Base-by-base conservation (phyloP, 2,113 vertebrate species). In the Muscicapa adusta region DNA sequence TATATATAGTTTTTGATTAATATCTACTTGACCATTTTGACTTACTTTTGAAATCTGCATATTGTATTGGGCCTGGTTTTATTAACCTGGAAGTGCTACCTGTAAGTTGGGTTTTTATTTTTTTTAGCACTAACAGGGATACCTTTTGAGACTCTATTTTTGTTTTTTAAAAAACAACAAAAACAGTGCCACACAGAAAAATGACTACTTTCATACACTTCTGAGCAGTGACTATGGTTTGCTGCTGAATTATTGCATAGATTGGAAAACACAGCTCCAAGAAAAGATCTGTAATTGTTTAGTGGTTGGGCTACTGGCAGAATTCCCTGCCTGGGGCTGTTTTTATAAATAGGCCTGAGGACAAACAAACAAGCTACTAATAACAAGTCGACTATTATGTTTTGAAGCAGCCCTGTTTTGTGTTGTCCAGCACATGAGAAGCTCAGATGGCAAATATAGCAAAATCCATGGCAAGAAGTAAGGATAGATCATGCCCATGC, bases 331-430 rank as follows among this genome's bases (percentile, higher is more conserved):
- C 93, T 85, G 75, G 50, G 82, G 77, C 91, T 95, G 91, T 91
- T 96, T 93, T 95, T 97, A 95, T 94, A 97, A 97, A 95, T 94
- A 96, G 95, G 93, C 91, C 74, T 36, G 90, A 95, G 95, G 96
- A 95, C 96, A 97, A 97, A 97, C 94, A 97, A 97, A 97, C 95
- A 95, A 84, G 89, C 85, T 89, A 96, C 91, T 96, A 95, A 96
- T 93, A 96, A 96, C 77, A 81, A 95, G 80, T 88, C 0, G 0
- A 85, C 87, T 93, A 29, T 91, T 93, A 80, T 94, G 72, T 88
- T 94, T 93, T 74, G 85, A 88, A 84, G 92, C 71, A 92, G 71
- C 40, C n/a, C 38, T 83, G 62, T 67, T 84, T 93, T 94, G 61
- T 94, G 88, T 93, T 82, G 53, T 66, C 73, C 61, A 77, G 85